Evolutionary conservation across 2,888 invertebrate species (phyloP).

Genomic region (Trichopoda pennipes): DNA sequence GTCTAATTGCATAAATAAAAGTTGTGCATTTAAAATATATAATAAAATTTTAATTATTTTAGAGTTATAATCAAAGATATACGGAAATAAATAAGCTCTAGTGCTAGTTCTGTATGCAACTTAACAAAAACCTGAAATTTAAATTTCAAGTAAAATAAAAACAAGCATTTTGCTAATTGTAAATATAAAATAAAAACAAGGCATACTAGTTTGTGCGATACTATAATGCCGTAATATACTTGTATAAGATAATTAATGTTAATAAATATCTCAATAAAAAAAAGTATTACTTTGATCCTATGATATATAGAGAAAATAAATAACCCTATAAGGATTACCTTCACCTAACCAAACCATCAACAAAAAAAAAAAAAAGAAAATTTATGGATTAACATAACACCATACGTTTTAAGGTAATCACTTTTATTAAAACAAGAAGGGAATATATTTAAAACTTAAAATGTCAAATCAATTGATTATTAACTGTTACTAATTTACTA

Average conservation of each 20-base stretch:
- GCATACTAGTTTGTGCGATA: slow-evolving; percentile 6
- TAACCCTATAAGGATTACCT: slow-evolving; percentile 33
- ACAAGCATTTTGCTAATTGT: slow-evolving; percentile 14
- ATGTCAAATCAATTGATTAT: too few relatives aligned
- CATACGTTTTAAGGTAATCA: slow-evolving; percentile 42
- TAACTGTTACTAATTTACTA: too few relatives aligned
- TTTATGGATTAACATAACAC: slow-evolving; percentile 12
- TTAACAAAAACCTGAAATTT: background rate
- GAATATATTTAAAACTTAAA: too few relatives aligned
- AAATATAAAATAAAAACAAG: slow-evolving; percentile 27
- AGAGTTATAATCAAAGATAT: slow-evolving; percentile 40
- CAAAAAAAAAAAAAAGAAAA: too few relatives aligned
- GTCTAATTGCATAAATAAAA: slow-evolving; percentile 49
- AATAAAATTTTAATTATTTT: slow-evolving; percentile 21
- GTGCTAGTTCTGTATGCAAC: background rate
- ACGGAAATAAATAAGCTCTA: slow-evolving; percentile 11
- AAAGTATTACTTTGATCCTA: slow-evolving; percentile 59
- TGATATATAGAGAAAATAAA: slow-evolving; percentile 34
- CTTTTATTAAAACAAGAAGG: background rate
- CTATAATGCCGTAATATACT: slow-evolving; percentile 24
- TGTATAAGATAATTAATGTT: slow-evolving; percentile 18
- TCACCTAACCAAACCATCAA: slow-evolving; percentile 18
- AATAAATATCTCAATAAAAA: slow-evolving; percentile 14
- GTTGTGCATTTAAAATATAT: background rate
- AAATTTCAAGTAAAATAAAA: background rate